These are phyloP conservation scores for Peromyscus melanophrys DNA, from an alignment of 2,797 vertebrate genomes.

Conservation along the genomic window DNA sequence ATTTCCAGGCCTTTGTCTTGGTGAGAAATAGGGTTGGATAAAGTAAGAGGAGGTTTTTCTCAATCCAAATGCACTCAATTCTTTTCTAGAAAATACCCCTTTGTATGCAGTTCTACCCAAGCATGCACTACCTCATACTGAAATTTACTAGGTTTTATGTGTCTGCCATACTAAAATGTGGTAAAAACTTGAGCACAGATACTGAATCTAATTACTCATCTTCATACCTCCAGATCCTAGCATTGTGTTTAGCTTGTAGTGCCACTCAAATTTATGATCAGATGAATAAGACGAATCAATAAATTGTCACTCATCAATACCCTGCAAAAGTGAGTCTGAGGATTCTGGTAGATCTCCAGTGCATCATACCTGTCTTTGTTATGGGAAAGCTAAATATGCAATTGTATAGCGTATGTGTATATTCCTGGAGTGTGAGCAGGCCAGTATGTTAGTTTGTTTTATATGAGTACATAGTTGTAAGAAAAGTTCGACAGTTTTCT, in stretches of 20 bases:
- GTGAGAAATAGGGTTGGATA: slow-evolving; percentile 28
- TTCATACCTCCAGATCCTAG: slow-evolving; percentile 41
- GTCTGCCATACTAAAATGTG: not conserved
- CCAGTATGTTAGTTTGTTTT: slow-evolving; percentile 63
- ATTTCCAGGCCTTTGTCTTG: not conserved
- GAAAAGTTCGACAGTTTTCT: slow-evolving; percentile 78
- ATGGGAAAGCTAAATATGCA: slow-evolving; percentile 46
- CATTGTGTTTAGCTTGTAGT: not conserved
- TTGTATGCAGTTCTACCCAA: slow-evolving; percentile 6
- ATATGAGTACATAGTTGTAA: slow-evolving; percentile 31
- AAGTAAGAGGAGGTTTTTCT: slow-evolving; percentile 26
- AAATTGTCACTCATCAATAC: slow-evolving; percentile 25
- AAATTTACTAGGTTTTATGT: not conserved
- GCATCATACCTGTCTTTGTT: not conserved
- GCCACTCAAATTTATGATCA: not conserved
- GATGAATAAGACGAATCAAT: slow-evolving; percentile 36
- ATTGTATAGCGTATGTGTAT: slow-evolving; percentile 23
- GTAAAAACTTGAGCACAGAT: slow-evolving; percentile 24
- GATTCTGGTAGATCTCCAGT: not conserved
- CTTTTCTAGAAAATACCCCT: slow-evolving; percentile 46
- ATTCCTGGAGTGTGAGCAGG: slow-evolving; percentile 59
- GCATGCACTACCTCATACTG: not conserved
- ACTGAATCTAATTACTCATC: slow-evolving; percentile 44
- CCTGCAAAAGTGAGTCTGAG: slow-evolving; percentile 59
- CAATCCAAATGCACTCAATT: slow-evolving; percentile 32